Evolutionary conservation across 2,797 vertebrate species (phyloP).

Genomic region (Margarornis squamiger): DNA sequence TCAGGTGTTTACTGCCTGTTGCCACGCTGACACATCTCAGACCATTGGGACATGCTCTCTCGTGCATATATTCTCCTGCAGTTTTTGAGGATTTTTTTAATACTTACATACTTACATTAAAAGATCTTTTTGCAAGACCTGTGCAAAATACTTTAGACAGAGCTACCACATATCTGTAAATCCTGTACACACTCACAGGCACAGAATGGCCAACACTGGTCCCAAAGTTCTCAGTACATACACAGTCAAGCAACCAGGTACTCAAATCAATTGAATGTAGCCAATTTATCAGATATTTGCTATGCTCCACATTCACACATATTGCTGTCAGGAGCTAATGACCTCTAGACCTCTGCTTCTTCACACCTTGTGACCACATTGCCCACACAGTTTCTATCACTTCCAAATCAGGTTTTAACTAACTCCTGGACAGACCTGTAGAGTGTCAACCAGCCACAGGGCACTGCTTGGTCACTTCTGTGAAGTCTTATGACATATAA

Average conservation of each 20-base stretch:
- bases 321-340: background rate
- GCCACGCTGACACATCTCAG: background rate
- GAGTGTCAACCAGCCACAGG: background rate
- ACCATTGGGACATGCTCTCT: background rate
- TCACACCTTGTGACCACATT: background rate
- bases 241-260: background rate
- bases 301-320: background rate
- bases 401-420: background rate
- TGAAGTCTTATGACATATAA: background rate
- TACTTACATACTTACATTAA: background rate
- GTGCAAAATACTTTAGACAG: background rate
- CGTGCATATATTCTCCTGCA: background rate
- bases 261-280: background rate
- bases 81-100: background rate
- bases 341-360: background rate
- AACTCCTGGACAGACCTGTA: background rate
- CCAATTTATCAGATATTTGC: background rate
- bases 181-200: background rate
- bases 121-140: background rate
- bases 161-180: fast-evolving
- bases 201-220: background rate
- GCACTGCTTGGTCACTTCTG: background rate
- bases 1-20: background rate
- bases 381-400: background rate
- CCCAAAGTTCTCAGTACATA: fast-evolving